Base-by-base conservation (phyloP, 2,888 invertebrate genomes). In the Sphaerolaimus hirsutus region DNA sequence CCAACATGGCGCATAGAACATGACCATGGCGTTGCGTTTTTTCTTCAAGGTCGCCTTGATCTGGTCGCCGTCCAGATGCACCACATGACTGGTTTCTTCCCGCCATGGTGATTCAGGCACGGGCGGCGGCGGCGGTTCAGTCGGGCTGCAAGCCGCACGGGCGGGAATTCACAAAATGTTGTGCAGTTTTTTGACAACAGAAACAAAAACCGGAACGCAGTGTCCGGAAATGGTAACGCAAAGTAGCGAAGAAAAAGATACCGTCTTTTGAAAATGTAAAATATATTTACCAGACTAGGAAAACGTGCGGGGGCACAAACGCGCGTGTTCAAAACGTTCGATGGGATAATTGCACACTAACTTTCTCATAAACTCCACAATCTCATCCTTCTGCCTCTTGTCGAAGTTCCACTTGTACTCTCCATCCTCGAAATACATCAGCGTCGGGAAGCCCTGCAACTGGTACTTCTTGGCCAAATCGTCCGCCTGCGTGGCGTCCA, bases 1-100 rank as follows among this genome's bases (percentile, higher is more conserved):
- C 41, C 5, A 21, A 83, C 83, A 86, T 14, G 84, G 84, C 0
- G 84, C 83, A 65, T 84, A 84, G 66, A 84, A 86, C 77, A 84
- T 82, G 48, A 83, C 76, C 44, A 86, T 61, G 1, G 77, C 79
- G 66, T 84, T 81, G 58, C 81, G 82, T 66, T 81, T 77, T 64
- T 80, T 80, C 62, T 79, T 79, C 38, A 84, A 69, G 44, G 76
- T 72, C 41, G 73, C 63, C 55, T 77, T 76, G 66, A 82, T 83
- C 49, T 68, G 75, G 48, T 76, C 72, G 40, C 77, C 74, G 54
- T 72, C 73, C 45, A 83, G 72, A 67, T 83, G 82, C 40, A 78
- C 71, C 41, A 86, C 81, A 54, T 77, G 72, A 2, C 75, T 74
- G 54, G 74, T 73, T 53, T 77, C 76, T 49, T 81, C 79, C 19